phyloP scores from a whole-genome alignment of 1,140 invertebrate species.

The Hylaeus anthracinus region DNA sequence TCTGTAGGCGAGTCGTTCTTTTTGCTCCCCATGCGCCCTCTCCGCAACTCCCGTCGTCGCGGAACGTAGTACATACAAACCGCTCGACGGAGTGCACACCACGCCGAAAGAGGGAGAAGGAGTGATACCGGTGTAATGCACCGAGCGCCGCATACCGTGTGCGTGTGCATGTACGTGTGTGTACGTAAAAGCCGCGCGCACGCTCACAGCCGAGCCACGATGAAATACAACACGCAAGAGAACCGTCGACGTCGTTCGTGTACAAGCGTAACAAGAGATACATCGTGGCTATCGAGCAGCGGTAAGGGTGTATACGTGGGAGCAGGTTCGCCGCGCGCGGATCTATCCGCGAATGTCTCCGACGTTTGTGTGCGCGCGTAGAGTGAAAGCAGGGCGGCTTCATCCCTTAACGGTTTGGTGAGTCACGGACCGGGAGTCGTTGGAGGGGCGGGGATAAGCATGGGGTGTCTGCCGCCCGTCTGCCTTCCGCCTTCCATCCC shows the following conservation, averaged over 20 bases:
- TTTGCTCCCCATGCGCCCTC: slow-evolving; percentile 19
- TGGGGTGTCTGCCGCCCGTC: slow-evolving; percentile 79
- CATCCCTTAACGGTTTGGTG: slow-evolving; percentile 79
- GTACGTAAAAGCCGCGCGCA: neutral
- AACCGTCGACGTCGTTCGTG: neutral
- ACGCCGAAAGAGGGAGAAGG: neutral
- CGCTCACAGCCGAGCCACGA: neutral
- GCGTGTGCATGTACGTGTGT: neutral
- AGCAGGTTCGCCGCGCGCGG: slow-evolving; percentile 22
- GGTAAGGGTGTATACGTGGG: slow-evolving; percentile 10
- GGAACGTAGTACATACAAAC: slow-evolving; percentile 6
- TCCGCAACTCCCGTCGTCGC: neutral
- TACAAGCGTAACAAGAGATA: slow-evolving; percentile 45
- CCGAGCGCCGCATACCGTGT: neutral
- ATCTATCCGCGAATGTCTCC: slow-evolving; percentile 28
- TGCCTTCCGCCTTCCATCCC: slow-evolving; percentile 72
- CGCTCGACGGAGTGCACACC: neutral
- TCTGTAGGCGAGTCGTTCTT: slow-evolving; percentile 25
- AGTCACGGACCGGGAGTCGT: slow-evolving; percentile 73
- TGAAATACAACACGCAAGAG: slow-evolving; percentile 37
- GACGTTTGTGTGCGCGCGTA: slow-evolving; percentile 54
- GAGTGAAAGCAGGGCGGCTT: slow-evolving; percentile 74
- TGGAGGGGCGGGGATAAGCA: slow-evolving; percentile 72
- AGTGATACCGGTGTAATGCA: slow-evolving; percentile 13
- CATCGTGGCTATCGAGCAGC: slow-evolving; percentile 33